A percentile compares a stretch with the other conserved stretches of the same genome.
These are phyloP conservation scores for Lepeophtheirus nordmannii DNA, from an alignment of 2,888 invertebrate species.

Conservation along the genomic window DNA sequence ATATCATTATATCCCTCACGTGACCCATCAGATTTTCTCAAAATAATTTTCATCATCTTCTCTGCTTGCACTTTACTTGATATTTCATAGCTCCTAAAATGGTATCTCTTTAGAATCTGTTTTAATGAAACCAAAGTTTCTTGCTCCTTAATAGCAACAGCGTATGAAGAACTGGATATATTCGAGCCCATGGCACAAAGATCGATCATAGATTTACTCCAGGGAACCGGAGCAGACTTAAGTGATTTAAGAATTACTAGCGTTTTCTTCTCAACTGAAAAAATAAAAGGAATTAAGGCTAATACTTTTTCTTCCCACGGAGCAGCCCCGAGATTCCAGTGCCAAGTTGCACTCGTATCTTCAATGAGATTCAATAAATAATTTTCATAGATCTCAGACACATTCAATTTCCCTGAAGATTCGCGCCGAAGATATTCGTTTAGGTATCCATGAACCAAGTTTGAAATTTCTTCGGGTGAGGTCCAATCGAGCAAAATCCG, in stretches of 20 bases:
- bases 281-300: slow-evolving; percentile 10
- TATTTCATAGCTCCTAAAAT: slow-evolving; percentile 1
- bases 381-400: neutral
- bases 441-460: neutral
- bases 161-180: neutral
- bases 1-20: neutral
- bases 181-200: neutral
- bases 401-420: neutral
- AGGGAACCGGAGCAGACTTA: slow-evolving; percentile 19
- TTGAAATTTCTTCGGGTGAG: slow-evolving; percentile 7
- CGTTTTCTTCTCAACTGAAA: neutral
- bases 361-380: slow-evolving; percentile 10
- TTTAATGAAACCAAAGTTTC: slow-evolving; percentile 11
- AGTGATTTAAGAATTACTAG: slow-evolving; percentile 11
- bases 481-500: slow-evolving; percentile 16
- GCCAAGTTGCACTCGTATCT: slow-evolving; percentile 15
- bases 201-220: slow-evolving; percentile 6
- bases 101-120: slow-evolving; percentile 9
- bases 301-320: slow-evolving; percentile 20
- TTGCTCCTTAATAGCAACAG: slow-evolving; percentile 10
- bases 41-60: slow-evolving; percentile 4
- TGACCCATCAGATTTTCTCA: neutral
- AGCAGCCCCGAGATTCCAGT: slow-evolving; percentile 20
- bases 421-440: neutral
- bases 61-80: neutral